Evolutionary conservation across 1,140 invertebrate species (phyloP), one percentile per base, ranked within the genome.

Genomic region (Procambarus clarkii): DNA sequence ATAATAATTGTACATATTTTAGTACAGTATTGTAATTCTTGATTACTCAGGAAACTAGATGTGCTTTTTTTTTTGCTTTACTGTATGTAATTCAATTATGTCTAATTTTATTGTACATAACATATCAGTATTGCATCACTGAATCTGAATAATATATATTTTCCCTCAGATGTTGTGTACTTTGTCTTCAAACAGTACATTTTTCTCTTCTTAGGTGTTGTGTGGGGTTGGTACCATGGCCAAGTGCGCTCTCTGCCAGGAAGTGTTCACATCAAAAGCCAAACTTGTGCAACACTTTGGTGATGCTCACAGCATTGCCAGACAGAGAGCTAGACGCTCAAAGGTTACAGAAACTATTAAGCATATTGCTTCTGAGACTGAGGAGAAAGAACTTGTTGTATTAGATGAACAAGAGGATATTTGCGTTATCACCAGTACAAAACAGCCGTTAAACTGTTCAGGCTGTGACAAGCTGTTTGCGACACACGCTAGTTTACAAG

Each of bases 271-370:
- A 1, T 91, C 88, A 0, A 83, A 84, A 24, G 15, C 78, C 8
- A 83, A 85, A 64, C 54, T 91, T 45, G 88, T 91, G 21, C 81
- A 84, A 46, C 88, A 91, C 34, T 91, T 91, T 64, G 48, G 88
- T 60, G 88, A 91, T 44, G 71, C 88, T 45, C 88, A 91, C 76
- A 91, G 88, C 15, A 82, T 91, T 44, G 88, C 88, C 24, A 91
- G 80, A 58, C 88, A 91, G 21, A 84, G 88, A 45, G 50, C 88
- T 46, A 85, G 88, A 24, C 81, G 88, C n/a, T 91, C 88, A 11
- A 84, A 82, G 45, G 81, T 91, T 18, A 34, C 69, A 4, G 81
- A 91, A 46, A 48, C 34, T 34, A 85, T 85, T 46, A 91, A 71
- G 48, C 74, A 48, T 11, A 84, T 91, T n/a, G 34, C 82, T 58